Conservation (phyloP, 2,797 vertebrate species). For the Monodelphis domestica region DNA sequence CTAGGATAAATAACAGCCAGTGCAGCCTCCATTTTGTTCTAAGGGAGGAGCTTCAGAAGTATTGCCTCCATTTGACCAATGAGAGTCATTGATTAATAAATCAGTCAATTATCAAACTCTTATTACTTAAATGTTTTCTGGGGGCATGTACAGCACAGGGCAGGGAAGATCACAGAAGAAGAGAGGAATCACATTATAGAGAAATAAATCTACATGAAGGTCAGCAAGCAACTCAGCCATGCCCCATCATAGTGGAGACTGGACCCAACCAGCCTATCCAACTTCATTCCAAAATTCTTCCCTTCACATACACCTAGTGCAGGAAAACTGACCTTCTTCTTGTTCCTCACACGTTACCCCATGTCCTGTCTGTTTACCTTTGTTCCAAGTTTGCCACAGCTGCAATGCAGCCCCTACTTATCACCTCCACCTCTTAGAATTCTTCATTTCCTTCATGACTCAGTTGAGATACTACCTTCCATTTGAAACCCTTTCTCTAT, state of each 20-base stretch:
- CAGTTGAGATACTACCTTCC: neutral
- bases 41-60: neutral
- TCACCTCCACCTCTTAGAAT: neutral
- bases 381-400: neutral
- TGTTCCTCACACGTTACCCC: neutral
- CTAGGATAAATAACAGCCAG: neutral
- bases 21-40: neutral
- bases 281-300: neutral
- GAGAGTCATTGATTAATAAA: neutral
- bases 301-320: too few relatives aligned
- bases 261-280: neutral
- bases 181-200: neutral
- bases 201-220: neutral
- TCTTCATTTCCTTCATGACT: neutral
- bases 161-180: neutral
- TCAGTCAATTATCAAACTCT: neutral
- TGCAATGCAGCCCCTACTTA: neutral
- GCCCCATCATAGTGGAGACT: neutral
- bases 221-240: neutral
- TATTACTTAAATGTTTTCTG: neutral
- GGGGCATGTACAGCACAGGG: neutral
- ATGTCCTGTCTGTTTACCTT: neutral
- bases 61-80: neutral
- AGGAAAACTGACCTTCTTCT: neutral
- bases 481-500: neutral